A percentile compares a stretch with the other conserved stretches of the same genome.
These are phyloP conservation scores for Apamea monoglypha DNA, from an alignment of 2,888 invertebrate species.

Conservation along the genomic window DNA sequence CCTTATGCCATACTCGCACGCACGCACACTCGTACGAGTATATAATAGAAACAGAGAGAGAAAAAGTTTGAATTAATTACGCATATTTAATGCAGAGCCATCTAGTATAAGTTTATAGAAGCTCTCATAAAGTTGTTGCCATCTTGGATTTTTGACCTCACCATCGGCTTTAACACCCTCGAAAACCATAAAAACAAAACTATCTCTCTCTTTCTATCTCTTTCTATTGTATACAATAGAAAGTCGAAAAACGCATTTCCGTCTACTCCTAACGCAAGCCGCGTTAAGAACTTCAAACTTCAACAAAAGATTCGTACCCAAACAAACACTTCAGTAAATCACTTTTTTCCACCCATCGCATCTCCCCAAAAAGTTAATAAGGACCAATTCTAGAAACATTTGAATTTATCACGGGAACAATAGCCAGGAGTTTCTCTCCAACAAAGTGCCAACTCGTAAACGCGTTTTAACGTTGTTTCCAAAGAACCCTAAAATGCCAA, in stretches of 20 bases:
- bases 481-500: conserved; percentile 75
- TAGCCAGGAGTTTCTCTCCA: conserved; percentile 51
- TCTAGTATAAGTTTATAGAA: no score
- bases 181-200: not conserved
- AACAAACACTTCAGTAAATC: conserved; percentile 17
- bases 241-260: not conserved
- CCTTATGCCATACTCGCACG: no score
- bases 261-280: not conserved
- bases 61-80: not conserved
- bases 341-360: conserved; percentile 15
- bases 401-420: conserved; percentile 65
- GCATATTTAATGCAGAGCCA: not conserved
- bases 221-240: not conserved
- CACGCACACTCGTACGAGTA: no score
- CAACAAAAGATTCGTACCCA: not conserved
- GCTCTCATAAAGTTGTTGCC: not conserved
- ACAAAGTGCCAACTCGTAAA: conserved; percentile 67
- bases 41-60: not conserved
- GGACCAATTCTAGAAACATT: conserved; percentile 55
- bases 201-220: not conserved
- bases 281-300: not conserved
- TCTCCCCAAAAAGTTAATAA: conserved; percentile 57
- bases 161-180: not conserved
- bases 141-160: not conserved
- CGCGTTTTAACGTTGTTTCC: conserved; percentile 69